Evolutionary conservation across 2,797 vertebrate genomes (phyloP), one percentile per base, ranked within the genome.

Genomic region (Trichosurus vulpecula): DNA sequence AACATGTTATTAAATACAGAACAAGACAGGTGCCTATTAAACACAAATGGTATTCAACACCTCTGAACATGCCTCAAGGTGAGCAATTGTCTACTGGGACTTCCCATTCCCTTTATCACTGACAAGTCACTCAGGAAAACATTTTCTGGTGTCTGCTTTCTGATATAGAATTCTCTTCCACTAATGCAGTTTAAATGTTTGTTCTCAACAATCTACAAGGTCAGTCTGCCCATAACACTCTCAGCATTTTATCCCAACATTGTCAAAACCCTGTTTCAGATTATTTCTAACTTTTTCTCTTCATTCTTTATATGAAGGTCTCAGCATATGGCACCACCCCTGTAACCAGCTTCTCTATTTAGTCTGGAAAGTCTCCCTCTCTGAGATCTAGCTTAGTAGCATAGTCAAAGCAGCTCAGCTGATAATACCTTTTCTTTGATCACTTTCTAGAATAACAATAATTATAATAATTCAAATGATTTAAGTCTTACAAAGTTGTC

Each of bases 51-150:
- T 11, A 91, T 4, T 35, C 90, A 91, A 35, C 29, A 22, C 54
- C 51, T n/a, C 9, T 47, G 90, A 96, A 55, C 4, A 19, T 93
- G 9, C 4, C 93, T 96, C 74, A 96, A 94, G 14, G 52, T 90
- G 30, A 97, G 94, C 58, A 47, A 94, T 53, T 31, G 0, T n/a
- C 41, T 30, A 31, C 1, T 41, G 47, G 97, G 96, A 93, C 16
- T 94, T 52, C 87, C 41, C 41, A 22, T 27, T 66, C 4, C 90
- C 13, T 66, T 54, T 0, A 5, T 94, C 25, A 4, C 31, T 93
- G 81, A 90, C 6, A 25, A 93, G 54, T 53, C 54, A 41, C 0
- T 81, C 25, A 0, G 14, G n/a, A 93, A 47, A 81, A 52, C 9
- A 92, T 89, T 93, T 94, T 94, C 91, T 55, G 13, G 1, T 91